Base-by-base conservation (phyloP, 2,888 invertebrate species). In the Tenthredo scrophulariae region DNA sequence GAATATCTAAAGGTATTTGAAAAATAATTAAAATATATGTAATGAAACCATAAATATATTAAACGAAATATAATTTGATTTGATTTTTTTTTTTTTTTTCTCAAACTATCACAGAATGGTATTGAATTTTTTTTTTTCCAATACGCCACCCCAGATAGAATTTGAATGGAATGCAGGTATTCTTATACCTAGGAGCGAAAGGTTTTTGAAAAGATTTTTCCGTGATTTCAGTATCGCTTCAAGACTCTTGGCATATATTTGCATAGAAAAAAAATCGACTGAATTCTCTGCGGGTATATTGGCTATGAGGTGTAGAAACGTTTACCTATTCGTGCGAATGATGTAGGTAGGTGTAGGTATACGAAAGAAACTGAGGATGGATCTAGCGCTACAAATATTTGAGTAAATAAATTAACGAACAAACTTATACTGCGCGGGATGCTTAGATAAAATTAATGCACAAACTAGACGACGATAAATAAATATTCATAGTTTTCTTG, bases 401-500 rank as follows among this genome's bases (percentile, higher is more conserved):
- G 75, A 75, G 29, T 46, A 75, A 75, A 46, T 75, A 75, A 46
- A 75, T 75, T 46, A 75, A 43, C 75, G 46, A 75, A 46, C 43
- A 75, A 75, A 75, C 46, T 43, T 3, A 22, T 62, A 22, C 26
- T 9, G 10, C 10, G 10, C 10, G 62, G 13, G 26, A 62, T 26
- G 26, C 22, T 62, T 4, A 13, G 6, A 62, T 13, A 9, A 29
- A 62, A 62, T 62, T 62, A 62, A 62, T 29, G 62, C 26, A 62
- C n/a, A n/a, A 54, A 54, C 54, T 54, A 62, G 62, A 62, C 26
- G 62, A 62, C 26, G 62, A 62, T 13, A 26, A 62, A 29, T 62
- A 26, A 29, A 62, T 62, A 29, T 62, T 62, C 62, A 62, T 54
- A 54, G 62, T 62, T 62, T 62, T 62, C 3, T 26, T 22, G 62